Conservation (phyloP, 1,140 invertebrate genomes). For the Trissolcus basalis region DNA sequence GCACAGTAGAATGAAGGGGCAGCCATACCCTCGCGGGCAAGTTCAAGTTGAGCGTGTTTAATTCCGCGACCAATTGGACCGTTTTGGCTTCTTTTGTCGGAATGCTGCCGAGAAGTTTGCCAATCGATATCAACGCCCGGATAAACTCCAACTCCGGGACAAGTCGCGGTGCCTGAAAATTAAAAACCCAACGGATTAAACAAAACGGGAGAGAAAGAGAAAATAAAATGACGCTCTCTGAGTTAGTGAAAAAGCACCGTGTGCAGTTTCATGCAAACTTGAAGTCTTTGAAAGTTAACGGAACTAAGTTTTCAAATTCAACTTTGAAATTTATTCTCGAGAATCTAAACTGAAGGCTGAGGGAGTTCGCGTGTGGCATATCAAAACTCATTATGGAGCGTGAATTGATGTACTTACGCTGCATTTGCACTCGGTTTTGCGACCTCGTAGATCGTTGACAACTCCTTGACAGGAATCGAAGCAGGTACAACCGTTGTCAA, state of each 20-base stretch:
- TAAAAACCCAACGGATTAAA: neutral
- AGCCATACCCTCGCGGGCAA: conserved; percentile 98
- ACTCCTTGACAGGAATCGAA: conserved; percentile 85
- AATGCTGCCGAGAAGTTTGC: conserved; percentile 90
- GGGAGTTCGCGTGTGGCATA: too few relatives aligned
- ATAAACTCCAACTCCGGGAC: conserved; percentile 92
- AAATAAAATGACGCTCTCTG: too few relatives aligned
- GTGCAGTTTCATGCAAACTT: neutral
- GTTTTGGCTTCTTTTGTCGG: conserved; percentile 97
- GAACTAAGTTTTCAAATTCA: conserved; percentile 7
- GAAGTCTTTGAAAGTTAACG: neutral
- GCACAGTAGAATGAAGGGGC: conserved; percentile 84
- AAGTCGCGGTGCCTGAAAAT: conserved; percentile 85
- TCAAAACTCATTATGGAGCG: neutral
- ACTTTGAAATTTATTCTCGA: neutral
- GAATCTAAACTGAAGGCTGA: too few relatives aligned
- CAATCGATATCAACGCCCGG: conserved; percentile 91
- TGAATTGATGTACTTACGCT: conserved; percentile 77
- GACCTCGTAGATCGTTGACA: conserved; percentile 84
- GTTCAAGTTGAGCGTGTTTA: conserved; percentile 96
- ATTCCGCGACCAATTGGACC: conserved; percentile 90
- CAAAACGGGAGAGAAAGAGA: too few relatives aligned
- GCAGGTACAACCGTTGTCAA: conserved; percentile 97
- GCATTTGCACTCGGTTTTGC: conserved; percentile 84
- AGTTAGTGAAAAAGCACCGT: too few relatives aligned